These are phyloP conservation scores for Struthidea cinerea DNA, from an alignment of 2,113 vertebrate species.

Conservation along the genomic window DNA sequence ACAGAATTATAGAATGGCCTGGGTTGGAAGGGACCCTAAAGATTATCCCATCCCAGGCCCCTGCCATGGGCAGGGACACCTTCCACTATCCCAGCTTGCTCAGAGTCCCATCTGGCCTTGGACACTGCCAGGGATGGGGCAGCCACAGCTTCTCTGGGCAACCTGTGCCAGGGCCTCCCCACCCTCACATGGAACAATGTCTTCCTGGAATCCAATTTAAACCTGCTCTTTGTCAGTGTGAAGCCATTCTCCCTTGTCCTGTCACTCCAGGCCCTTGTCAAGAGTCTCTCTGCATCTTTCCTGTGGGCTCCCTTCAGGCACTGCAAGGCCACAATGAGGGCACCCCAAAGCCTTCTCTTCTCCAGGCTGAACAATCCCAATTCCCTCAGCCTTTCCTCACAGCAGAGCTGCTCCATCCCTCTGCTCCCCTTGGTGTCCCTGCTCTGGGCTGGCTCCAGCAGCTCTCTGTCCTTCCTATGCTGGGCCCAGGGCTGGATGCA, in stretches of 20 bases:
- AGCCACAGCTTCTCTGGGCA: not conserved
- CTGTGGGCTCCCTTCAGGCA: not conserved
- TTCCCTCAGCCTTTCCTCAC: not conserved
- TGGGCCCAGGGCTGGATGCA: not conserved
- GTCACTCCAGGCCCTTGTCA: not conserved
- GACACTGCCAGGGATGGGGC: not conserved
- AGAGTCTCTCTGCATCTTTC: not conserved
- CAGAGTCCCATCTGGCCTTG: not conserved
- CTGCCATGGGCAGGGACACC: not conserved
- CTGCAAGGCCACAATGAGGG: not conserved
- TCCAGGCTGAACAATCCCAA: not conserved
- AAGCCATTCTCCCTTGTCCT: not conserved
- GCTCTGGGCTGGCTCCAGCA: not conserved
- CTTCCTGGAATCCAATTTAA: fast-evolving
- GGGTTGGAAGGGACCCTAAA: not conserved
- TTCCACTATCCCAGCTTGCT: not conserved
- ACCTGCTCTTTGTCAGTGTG: fast-evolving
- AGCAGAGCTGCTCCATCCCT: not conserved
- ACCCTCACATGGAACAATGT: not conserved
- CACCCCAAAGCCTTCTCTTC: not conserved
- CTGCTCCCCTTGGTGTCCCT: not conserved
- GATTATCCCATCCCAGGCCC: fast-evolving
- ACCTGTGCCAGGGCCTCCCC: fast-evolving
- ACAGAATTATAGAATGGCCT: not conserved
- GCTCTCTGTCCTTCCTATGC: not conserved